phyloP scores from a whole-genome alignment of 2,113 vertebrate genomes.

The Phycodurus eques region DNA sequence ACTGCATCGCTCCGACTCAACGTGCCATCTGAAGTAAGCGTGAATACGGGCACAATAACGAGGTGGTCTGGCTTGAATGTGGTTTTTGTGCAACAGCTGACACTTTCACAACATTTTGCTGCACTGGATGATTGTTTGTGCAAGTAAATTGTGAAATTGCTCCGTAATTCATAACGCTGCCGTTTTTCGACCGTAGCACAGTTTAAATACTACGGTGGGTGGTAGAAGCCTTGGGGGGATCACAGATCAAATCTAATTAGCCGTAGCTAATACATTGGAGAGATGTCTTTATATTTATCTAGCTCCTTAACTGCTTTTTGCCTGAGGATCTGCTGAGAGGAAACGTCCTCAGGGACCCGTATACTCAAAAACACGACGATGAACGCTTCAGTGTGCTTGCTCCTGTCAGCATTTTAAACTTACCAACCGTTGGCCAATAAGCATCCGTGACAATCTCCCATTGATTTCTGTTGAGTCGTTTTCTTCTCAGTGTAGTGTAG shows the following conservation, averaged over 20 bases:
- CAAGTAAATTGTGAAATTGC: constrained; percentile 17
- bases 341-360: constrained; percentile 41
- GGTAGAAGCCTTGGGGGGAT: constrained; percentile 40
- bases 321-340: constrained; percentile 44
- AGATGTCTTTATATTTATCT: constrained; percentile 61
- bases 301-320: constrained; percentile 50
- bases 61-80: constrained; percentile 7
- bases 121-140: background rate
- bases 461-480: background rate
- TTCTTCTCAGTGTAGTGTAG: constrained; percentile 11
- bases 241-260: constrained; percentile 67
- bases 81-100: background rate
- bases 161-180: constrained; percentile 47
- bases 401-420: constrained; percentile 33
- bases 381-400: constrained; percentile 21
- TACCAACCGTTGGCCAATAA: constrained; percentile 33
- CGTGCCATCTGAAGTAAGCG: constrained; percentile 12
- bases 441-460: constrained; percentile 34
- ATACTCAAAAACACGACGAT: constrained; percentile 14
- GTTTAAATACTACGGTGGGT: constrained; percentile 45
- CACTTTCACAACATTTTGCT: constrained; percentile 14
- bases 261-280: constrained; percentile 45
- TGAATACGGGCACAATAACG: constrained; percentile 3
- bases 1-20: constrained; percentile 3
- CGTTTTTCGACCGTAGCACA: constrained; percentile 25